Evolutionary conservation across 2,113 vertebrate genomes (phyloP).

Genomic region (Psilopsiagon aymara): DNA sequence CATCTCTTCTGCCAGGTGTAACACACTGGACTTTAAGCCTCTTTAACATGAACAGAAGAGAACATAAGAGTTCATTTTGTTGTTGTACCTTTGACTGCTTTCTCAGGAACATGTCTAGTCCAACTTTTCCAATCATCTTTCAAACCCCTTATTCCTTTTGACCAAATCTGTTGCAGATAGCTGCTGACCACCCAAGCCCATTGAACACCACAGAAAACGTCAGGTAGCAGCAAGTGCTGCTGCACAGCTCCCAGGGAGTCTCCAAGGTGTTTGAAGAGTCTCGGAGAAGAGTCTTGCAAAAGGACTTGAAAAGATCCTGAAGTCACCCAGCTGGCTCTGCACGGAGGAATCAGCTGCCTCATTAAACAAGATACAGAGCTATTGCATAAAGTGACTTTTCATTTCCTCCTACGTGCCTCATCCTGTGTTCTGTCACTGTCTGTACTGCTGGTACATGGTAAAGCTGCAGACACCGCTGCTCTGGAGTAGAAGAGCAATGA

Average conservation of each 20-base stretch:
- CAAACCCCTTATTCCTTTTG: neutral
- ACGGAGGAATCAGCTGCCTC: neutral
- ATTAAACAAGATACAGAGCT: neutral
- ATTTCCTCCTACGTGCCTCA: neutral
- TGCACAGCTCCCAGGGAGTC: neutral
- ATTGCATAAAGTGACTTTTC: neutral
- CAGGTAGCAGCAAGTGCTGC: neutral
- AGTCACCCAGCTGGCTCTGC: neutral
- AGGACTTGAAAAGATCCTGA: neutral
- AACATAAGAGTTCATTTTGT: neutral
- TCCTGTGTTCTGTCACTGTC: neutral
- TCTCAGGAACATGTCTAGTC: neutral
- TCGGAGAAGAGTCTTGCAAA: neutral
- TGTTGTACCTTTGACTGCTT: neutral
- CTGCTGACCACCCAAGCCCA: neutral
- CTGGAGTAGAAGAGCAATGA: neutral
- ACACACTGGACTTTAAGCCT: neutral
- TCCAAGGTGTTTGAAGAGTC: neutral
- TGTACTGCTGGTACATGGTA: rapidly evolving
- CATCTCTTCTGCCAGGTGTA: neutral
- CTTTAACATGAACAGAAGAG: neutral
- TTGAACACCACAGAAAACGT: neutral
- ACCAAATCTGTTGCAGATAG: neutral
- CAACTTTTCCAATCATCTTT: neutral
- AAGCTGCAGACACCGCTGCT: neutral